Conservation (phyloP, 1,140 invertebrate species). For the Drosophila rhopaloa region DNA sequence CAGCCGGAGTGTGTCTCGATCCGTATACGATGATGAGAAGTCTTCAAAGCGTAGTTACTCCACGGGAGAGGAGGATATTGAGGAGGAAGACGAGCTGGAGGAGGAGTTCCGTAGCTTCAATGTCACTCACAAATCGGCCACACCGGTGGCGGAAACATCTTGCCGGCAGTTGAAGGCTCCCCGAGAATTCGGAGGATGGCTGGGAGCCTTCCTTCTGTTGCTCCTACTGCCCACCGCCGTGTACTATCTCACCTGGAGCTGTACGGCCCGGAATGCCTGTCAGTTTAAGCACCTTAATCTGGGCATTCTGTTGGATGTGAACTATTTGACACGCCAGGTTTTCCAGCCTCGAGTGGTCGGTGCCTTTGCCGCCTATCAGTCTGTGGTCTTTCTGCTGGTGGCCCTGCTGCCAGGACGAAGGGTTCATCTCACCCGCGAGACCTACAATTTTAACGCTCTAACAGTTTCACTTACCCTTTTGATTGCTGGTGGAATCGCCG, state of each 20-base stretch:
- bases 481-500: slow-evolving; percentile 65
- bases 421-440: slow-evolving; percentile 78
- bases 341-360: slow-evolving; percentile 76
- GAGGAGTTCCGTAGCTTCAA: slow-evolving; percentile 74
- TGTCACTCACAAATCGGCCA: slow-evolving; percentile 36
- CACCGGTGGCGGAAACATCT: slow-evolving; percentile 21
- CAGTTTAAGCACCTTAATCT: slow-evolving; percentile 69
- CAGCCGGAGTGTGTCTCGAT: slow-evolving; percentile 76
- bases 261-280: slow-evolving; percentile 77
- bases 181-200: slow-evolving; percentile 79
- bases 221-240: slow-evolving; percentile 58
- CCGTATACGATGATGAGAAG: slow-evolving; percentile 74
- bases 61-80: slow-evolving; percentile 82
- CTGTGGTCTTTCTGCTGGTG: slow-evolving; percentile 79
- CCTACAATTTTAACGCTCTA: slow-evolving; percentile 85
- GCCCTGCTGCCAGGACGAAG: slow-evolving; percentile 85
- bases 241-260: slow-evolving; percentile 78
- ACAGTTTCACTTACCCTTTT: slow-evolving; percentile 79
- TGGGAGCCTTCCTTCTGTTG: slow-evolving; percentile 71
- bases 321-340: slow-evolving; percentile 62
- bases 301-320: slow-evolving; percentile 58
- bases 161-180: slow-evolving; percentile 54
- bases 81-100: slow-evolving; percentile 60
- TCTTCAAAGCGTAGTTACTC: slow-evolving; percentile 84
- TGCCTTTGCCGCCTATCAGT: slow-evolving; percentile 72